A percentile compares a stretch with the other conserved stretches of the same genome.
Evolutionary conservation across 2,113 vertebrate species (phyloP).

Genomic region (Seriola aureovittata): DNA sequence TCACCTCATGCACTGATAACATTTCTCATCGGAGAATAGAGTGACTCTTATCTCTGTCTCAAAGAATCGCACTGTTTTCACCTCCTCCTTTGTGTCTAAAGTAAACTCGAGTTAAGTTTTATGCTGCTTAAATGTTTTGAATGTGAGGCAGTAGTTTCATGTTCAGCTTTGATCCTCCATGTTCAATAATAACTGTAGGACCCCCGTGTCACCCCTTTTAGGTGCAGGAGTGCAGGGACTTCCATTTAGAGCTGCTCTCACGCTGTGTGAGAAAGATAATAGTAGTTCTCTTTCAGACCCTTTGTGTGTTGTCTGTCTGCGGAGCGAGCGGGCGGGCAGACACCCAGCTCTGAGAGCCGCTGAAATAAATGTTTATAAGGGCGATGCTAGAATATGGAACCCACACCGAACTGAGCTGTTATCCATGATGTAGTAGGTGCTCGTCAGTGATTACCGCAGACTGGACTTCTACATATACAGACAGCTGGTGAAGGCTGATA

Average conservation of each 20-base stretch:
- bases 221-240: slow-evolving; percentile 3
- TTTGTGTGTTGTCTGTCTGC: slow-evolving; percentile 27
- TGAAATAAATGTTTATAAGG: slow-evolving; percentile 29
- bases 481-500: neutral
- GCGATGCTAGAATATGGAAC: neutral
- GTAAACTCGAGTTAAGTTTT: neutral
- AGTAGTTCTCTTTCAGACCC: neutral
- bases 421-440: neutral
- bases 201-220: slow-evolving; percentile 8
- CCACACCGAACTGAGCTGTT: slow-evolving; percentile 5
- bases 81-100: neutral
- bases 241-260: slow-evolving; percentile 27
- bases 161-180: slow-evolving; percentile 12
- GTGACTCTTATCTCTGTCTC: neutral
- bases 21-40: neutral
- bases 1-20: neutral
- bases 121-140: slow-evolving; percentile 2
- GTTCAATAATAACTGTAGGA: neutral
- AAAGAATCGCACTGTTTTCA: neutral
- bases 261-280: slow-evolving; percentile 17
- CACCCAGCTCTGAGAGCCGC: neutral
- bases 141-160: neutral
- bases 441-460: neutral
- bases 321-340: neutral
- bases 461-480: neutral